Conservation (phyloP, 1,140 invertebrate genomes). For the Drosophila ogumai region DNA sequence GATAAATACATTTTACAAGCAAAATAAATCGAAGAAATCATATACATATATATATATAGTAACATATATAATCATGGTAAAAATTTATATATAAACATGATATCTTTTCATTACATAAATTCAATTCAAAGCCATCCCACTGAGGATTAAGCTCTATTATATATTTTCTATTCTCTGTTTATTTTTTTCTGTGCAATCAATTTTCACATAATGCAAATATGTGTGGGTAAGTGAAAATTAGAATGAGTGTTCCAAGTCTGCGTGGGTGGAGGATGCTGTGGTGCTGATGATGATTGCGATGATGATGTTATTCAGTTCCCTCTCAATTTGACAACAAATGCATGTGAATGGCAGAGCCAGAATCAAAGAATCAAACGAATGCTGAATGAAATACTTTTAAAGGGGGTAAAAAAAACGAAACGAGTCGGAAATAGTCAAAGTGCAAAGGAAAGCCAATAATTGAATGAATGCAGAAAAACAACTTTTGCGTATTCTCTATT, state of each 20-base stretch:
- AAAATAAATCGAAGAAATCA: no score
- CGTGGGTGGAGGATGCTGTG: constrained; percentile 16
- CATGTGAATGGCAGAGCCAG: constrained; percentile 32
- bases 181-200: constrained; percentile 2
- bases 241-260: constrained; percentile 19
- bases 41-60: no score
- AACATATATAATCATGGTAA: no score
- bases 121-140: no score
- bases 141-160: no score
- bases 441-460: constrained; percentile 14
- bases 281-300: constrained; percentile 18
- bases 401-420: neutral
- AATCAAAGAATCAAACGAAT: constrained; percentile 24
- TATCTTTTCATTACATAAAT: no score
- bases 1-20: no score
- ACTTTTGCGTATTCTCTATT: neutral
- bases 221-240: constrained; percentile 27
- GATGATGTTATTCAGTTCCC: constrained; percentile 36
- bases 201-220: constrained; percentile 8
- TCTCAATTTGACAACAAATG: constrained; percentile 24
- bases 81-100: no score
- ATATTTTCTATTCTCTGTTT: neutral
- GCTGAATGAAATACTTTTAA: constrained; percentile 24
- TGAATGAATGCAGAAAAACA: neutral
- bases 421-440: constrained; percentile 10